Percentiles rank a stretch among this genome's conserved stretches.
Evolutionary conservation across 2,888 invertebrate species (phyloP).

Genomic region (Neoascia interrupta): DNA sequence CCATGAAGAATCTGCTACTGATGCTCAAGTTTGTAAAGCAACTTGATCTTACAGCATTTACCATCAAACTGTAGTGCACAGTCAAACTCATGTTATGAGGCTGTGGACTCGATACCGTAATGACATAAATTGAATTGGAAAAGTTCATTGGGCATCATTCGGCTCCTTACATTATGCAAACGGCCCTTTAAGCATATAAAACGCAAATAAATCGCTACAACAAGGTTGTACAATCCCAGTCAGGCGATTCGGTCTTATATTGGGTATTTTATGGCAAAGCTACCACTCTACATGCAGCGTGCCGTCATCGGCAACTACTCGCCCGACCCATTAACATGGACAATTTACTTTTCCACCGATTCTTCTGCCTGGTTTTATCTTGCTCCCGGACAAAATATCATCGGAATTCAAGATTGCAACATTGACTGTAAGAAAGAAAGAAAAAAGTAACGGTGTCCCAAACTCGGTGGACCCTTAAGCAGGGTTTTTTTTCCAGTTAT

Average conservation of each 20-base stretch:
- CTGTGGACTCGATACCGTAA: too few relatives aligned
- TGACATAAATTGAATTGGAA: slow-evolving; percentile 20
- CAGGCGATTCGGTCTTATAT: slow-evolving; percentile 8
- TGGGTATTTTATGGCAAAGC: slow-evolving; percentile 4
- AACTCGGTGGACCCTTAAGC: slow-evolving; percentile 1
- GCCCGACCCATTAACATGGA: slow-evolving; percentile 62
- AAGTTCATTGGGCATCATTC: slow-evolving; percentile 29
- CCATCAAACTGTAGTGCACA: too few relatives aligned
- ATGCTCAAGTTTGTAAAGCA: too few relatives aligned
- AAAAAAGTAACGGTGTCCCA: too few relatives aligned
- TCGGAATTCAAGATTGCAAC: slow-evolving; percentile 45
- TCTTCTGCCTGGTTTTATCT: background rate
- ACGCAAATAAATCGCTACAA: slow-evolving; percentile 4
- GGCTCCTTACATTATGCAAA: slow-evolving; percentile 16
- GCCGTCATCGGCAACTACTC: too few relatives aligned
- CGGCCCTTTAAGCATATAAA: background rate
- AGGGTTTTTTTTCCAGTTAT: background rate
- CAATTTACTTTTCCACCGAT: slow-evolving; percentile 38
- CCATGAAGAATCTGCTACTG: too few relatives aligned
- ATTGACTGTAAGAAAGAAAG: too few relatives aligned
- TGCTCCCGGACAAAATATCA: background rate
- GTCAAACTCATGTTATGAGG: too few relatives aligned
- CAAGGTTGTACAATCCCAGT: slow-evolving; percentile 28
- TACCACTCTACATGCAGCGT: slow-evolving; percentile 16
- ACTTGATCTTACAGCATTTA: too few relatives aligned